Evolutionary conservation across 1,140 invertebrate species (phyloP).

Genomic region (Drosophila arizonae): DNA sequence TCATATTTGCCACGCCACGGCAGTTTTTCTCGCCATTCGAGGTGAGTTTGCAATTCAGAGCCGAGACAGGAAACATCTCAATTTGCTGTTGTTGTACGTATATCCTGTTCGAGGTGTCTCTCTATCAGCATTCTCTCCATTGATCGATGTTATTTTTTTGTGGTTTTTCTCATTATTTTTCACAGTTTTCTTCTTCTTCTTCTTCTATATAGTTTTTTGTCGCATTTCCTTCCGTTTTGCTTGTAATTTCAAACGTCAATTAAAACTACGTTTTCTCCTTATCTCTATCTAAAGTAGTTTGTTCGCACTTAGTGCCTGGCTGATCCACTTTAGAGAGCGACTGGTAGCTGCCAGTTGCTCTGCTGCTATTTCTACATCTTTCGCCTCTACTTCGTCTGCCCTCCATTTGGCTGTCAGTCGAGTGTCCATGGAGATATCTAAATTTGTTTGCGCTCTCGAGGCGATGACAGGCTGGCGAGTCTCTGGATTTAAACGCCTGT

Average conservation of each 20-base stretch:
- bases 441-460: constrained; percentile 64
- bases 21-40: constrained; percentile 8
- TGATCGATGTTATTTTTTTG: constrained; percentile 46
- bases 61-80: constrained; percentile 69
- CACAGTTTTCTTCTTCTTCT: constrained; percentile 26
- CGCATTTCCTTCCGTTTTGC: constrained; percentile 70
- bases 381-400: neutral
- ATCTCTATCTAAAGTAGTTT: constrained; percentile 9
- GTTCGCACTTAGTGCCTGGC: constrained; percentile 1
- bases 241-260: constrained; percentile 63
- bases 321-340: constrained; percentile 51
- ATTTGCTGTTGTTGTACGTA: constrained; percentile 51
- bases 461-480: constrained; percentile 62
- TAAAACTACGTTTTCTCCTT: neutral
- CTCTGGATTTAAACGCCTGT: constrained; percentile 66
- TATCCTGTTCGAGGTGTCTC: constrained; percentile 61
- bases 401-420: constrained; percentile 20
- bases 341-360: neutral
- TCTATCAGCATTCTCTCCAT: neutral
- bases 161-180: constrained; percentile 49
- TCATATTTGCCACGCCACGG: constrained; percentile 76
- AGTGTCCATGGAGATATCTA: constrained; percentile 47
- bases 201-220: constrained; percentile 20
- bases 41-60: constrained; percentile 68
- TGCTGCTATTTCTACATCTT: neutral